phyloP scores from a whole-genome alignment of 2,888 invertebrate genomes.

The Cacoxenus indagator region DNA sequence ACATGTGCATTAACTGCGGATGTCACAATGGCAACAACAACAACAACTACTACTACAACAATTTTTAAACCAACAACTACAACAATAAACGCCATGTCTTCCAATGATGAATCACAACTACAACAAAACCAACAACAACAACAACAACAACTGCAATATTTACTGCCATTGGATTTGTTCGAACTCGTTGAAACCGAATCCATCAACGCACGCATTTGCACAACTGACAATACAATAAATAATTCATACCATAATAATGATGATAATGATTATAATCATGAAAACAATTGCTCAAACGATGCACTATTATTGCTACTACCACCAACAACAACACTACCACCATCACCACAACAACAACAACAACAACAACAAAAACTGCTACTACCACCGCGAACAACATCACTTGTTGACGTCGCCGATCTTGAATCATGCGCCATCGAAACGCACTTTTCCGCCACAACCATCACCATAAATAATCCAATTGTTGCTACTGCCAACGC shows the following conservation, averaged over 20 bases:
- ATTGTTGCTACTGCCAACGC: conserved; percentile 2
- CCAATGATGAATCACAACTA: conserved; percentile 32
- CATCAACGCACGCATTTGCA: conserved; percentile 31
- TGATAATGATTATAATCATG: conserved; percentile 26
- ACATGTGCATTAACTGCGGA: conserved; percentile 45
- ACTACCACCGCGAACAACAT: background rate
- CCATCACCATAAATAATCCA: conserved; percentile 3
- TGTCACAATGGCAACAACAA: conserved; percentile 37
- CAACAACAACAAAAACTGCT: background rate
- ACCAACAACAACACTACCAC: background rate
- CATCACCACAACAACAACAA: background rate
- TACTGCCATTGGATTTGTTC: conserved; percentile 19
- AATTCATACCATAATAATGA: conserved; percentile 40
- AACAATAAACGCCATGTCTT: conserved; percentile 35
- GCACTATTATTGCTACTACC: background rate
- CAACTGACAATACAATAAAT: conserved; percentile 39
- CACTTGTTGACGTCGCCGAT: conserved; percentile 6
- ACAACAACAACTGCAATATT: conserved; percentile 1
- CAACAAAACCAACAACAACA: conserved; percentile 33
- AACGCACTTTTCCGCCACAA: background rate
- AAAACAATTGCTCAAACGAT: conserved; percentile 17
- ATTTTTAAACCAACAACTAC: conserved; percentile 11
- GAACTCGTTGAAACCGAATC: conserved; percentile 34
- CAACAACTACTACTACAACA: conserved; percentile 40
- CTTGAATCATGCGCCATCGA: background rate